Conservation (phyloP, 2,888 invertebrate species). For the Melanchra persicariae region DNA sequence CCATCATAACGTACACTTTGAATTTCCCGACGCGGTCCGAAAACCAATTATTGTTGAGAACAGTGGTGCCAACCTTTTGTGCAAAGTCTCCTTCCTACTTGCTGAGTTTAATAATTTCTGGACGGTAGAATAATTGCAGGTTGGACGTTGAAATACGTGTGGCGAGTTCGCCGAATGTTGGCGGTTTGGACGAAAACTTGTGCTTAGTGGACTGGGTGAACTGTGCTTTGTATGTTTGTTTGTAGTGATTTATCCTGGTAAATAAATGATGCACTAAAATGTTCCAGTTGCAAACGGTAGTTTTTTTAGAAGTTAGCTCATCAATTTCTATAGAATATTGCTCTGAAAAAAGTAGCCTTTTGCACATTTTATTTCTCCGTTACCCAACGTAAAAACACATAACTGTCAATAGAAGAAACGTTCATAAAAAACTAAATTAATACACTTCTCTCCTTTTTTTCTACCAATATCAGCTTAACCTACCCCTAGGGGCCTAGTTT, state of each 20-base stretch:
- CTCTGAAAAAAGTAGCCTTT: not conserved
- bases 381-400: conserved; percentile 10
- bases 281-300: not conserved
- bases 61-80: conserved; percentile 68
- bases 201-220: conserved; percentile 41
- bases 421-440: conserved; percentile 22
- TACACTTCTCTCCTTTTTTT: conserved; percentile 22
- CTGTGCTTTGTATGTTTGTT: conserved; percentile 3
- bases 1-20: conserved; percentile 61
- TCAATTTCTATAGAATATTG: not conserved
- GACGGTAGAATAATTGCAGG: conserved; percentile 68
- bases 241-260: conserved; percentile 18
- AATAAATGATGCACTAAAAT: not conserved
- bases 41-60: conserved; percentile 80
- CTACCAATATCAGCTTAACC: conserved; percentile 37
- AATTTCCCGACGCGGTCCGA: conserved; percentile 72
- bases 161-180: conserved; percentile 59
- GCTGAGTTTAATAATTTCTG: conserved; percentile 72
- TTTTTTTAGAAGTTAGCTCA: not conserved
- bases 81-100: conserved; percentile 62
- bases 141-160: conserved; percentile 69
- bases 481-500: conserved; percentile 38
- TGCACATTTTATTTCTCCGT: not conserved
- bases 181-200: conserved; percentile 56
- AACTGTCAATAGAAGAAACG: conserved; percentile 23